Percentiles rank a stretch among this genome's conserved stretches.
These are phyloP conservation scores for Lagorchestes hirsutus DNA, from an alignment of 2,797 vertebrate species.

Conservation along the genomic window DNA sequence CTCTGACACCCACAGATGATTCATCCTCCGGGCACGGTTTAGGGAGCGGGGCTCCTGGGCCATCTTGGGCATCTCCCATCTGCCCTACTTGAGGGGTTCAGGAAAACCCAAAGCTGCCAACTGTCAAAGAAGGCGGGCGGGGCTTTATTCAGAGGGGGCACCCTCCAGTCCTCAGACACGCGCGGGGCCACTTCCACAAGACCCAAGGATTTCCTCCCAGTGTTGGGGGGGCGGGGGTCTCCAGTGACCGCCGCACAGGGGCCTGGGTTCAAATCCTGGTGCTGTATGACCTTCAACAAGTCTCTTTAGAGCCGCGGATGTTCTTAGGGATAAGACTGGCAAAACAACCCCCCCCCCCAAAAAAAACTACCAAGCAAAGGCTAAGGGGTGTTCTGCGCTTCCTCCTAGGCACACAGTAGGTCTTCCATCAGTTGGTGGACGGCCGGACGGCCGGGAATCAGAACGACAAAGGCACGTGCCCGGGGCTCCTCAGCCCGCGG, in stretches of 20 bases:
- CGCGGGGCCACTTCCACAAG: too few relatives aligned
- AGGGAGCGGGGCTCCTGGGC: neutral
- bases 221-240: neutral
- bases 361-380: neutral
- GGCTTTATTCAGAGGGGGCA: constrained; percentile 61
- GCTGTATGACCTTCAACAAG: neutral
- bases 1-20: neutral
- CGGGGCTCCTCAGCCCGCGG: neutral
- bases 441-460: neutral
- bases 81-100: neutral
- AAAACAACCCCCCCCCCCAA: neutral
- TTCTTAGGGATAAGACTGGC: neutral
- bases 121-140: constrained; percentile 24
- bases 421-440: neutral
- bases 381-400: neutral
- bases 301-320: neutral
- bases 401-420: neutral
- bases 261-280: neutral
- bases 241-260: neutral
- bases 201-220: neutral
- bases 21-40: neutral
- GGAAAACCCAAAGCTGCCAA: neutral
- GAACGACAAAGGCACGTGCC: neutral
- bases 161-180: neutral
- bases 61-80: neutral